A percentile compares a stretch with the other conserved stretches of the same genome.
Evolutionary conservation across 2,113 vertebrate species (phyloP).

Genomic region (Otus sunia): DNA sequence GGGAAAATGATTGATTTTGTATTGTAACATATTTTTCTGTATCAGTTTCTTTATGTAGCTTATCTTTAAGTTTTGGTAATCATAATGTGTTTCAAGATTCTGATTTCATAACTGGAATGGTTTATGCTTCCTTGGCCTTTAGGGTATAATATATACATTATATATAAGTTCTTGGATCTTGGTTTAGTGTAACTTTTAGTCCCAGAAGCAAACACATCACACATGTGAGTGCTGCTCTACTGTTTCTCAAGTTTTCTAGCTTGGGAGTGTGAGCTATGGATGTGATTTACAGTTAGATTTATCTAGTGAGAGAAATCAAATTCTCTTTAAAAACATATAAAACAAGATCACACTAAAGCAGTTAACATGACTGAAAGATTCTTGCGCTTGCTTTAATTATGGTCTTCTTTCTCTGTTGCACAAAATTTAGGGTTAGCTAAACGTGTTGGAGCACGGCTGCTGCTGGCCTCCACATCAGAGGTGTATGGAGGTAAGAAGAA

Average conservation of each 20-base stretch:
- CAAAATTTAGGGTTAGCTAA: conserved; percentile 87
- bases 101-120: neutral
- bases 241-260: neutral
- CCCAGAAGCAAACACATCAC: neutral
- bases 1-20: neutral
- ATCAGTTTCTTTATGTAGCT: neutral
- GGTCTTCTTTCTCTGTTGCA: neutral
- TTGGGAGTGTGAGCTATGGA: neutral
- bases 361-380: neutral
- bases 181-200: neutral
- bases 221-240: neutral
- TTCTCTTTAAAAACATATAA: neutral
- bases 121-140: neutral
- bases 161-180: neutral
- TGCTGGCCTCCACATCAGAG: conserved; percentile 95
- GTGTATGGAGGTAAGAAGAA: conserved; percentile 92
- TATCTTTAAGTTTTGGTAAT: neutral
- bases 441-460: conserved; percentile 93
- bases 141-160: neutral
- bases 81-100: neutral
- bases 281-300: neutral
- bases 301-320: neutral
- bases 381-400: neutral
- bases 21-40: neutral
- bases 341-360: neutral